Conservation (phyloP, 2,113 vertebrate species). For the Paradoxurus hermaphroditus region DNA sequence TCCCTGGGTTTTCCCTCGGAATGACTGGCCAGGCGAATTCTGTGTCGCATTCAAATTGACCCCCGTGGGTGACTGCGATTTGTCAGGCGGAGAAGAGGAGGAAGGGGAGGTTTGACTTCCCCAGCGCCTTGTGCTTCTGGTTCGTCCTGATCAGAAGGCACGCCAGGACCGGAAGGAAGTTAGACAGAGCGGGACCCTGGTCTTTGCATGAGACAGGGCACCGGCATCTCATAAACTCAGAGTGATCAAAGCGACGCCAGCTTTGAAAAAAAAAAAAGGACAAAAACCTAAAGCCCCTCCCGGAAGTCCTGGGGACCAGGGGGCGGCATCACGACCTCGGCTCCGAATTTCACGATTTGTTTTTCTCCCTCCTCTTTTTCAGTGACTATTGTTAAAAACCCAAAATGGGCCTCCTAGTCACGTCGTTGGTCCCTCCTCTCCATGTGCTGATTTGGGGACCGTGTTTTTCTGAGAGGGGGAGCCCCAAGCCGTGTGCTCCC, state of each 20-base stretch:
- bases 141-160: neutral
- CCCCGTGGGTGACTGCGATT: neutral
- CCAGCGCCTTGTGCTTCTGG: neutral
- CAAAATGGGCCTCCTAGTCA: neutral
- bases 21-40: neutral
- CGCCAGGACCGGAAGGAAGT: neutral
- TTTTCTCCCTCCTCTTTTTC: neutral
- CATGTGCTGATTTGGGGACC: neutral
- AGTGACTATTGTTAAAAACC: neutral
- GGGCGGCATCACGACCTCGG: neutral
- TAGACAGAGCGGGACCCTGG: too few relatives aligned
- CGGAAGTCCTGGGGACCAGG: neutral
- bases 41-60: neutral
- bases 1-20: neutral
- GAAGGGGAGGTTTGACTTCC: neutral
- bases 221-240: neutral
- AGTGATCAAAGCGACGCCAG: neutral
- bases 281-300: neutral
- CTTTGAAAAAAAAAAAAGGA: neutral
- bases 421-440: neutral
- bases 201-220: neutral
- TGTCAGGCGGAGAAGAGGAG: neutral
- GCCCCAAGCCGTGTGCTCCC: neutral
- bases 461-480: neutral
- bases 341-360: neutral